Conservation (phyloP, 1,140 invertebrate genomes). For the Acyrthosiphon pisum region DNA sequence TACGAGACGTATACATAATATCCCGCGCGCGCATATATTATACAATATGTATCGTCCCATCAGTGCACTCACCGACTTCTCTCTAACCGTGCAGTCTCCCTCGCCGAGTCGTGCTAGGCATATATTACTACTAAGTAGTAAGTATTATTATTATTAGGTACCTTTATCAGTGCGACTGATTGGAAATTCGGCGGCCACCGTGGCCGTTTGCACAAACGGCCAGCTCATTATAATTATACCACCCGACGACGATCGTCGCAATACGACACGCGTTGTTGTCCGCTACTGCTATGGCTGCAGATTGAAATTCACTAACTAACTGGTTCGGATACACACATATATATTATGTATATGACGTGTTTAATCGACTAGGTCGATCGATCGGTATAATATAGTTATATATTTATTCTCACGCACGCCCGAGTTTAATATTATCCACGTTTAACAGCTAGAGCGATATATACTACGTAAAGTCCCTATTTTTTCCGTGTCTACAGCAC, state of each 20-base stretch:
- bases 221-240: slow-evolving; percentile 33
- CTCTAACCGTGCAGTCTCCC: neutral
- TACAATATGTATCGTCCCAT: neutral
- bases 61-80: neutral
- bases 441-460: neutral
- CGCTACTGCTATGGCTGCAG: neutral
- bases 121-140: slow-evolving; percentile 18
- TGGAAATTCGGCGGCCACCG: slow-evolving; percentile 19
- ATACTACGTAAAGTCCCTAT: neutral
- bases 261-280: neutral
- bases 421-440: neutral
- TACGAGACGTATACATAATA: slow-evolving; percentile 26
- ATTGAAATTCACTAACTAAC: slow-evolving; percentile 24
- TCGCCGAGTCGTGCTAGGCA: slow-evolving; percentile 20
- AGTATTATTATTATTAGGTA: slow-evolving; percentile 5
- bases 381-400: slow-evolving; percentile 4
- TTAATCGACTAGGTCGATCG: slow-evolving; percentile 25
- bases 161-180: neutral
- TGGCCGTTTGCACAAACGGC: neutral
- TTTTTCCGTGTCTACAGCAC: neutral
- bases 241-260: neutral
- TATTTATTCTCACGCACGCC: neutral
- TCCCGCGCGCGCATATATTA: neutral
- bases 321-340: neutral
- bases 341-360: neutral